phyloP scores from a whole-genome alignment of 2,113 vertebrate genomes.

The Cyanoderma ruficeps region DNA sequence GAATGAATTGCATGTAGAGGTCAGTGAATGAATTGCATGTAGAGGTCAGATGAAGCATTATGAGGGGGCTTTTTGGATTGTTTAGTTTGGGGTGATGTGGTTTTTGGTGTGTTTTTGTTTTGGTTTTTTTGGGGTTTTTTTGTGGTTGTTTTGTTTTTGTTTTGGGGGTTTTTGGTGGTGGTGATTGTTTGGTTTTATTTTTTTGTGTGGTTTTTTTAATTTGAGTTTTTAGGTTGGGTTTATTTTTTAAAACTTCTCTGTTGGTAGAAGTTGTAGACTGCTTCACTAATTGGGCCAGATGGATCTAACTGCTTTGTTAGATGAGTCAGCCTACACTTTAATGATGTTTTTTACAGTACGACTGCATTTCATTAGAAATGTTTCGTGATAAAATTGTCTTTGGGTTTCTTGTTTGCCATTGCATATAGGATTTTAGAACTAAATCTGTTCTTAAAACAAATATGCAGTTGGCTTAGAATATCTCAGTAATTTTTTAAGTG shows the following conservation, averaged over 20 bases:
- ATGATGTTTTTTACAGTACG: background rate
- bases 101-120: background rate
- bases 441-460: background rate
- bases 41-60: background rate
- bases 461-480: background rate
- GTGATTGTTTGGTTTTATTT: background rate
- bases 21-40: background rate
- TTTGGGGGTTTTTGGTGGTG: no score
- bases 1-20: background rate
- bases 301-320: constrained; percentile 1
- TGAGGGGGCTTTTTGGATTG: rapidly evolving
- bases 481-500: background rate
- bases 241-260: background rate
- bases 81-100: background rate
- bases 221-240: background rate
- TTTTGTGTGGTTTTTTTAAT: background rate
- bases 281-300: constrained; percentile 13
- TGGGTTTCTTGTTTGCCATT: background rate
- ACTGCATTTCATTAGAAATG: background rate
- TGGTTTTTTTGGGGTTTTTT: rapidly evolving
- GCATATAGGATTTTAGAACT: background rate
- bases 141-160: background rate
- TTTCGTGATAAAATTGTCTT: background rate
- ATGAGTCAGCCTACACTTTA: constrained; percentile 10
- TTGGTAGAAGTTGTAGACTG: background rate